A percentile compares a stretch with the other conserved stretches of the same genome.
Evolutionary conservation across 2,888 invertebrate species (phyloP).

Genomic region (Limnephilus auricula): DNA sequence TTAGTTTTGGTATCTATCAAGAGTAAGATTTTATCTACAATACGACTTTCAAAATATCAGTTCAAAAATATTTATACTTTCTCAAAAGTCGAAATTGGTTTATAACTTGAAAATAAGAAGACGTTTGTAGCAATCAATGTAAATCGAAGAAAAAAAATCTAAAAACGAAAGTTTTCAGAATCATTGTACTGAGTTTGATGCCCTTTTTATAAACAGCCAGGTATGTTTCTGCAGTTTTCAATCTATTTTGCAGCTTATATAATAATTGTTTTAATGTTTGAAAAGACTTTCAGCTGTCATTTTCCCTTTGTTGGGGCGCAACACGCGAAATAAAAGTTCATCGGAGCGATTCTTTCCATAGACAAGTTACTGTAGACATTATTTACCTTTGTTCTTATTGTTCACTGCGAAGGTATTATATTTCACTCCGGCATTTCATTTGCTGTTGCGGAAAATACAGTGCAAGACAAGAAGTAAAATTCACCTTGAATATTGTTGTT

Average conservation of each 20-base stretch:
- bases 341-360: not conserved
- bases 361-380: not conserved
- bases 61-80: too few relatives aligned
- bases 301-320: not conserved
- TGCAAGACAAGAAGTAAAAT: not conserved
- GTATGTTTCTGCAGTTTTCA: not conserved
- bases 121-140: not conserved
- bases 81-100: too few relatives aligned
- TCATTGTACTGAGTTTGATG: not conserved
- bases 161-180: not conserved
- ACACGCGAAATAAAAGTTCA: constrained; percentile 18
- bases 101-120: not conserved
- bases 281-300: constrained; percentile 12
- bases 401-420: not conserved
- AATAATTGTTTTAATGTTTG: constrained; percentile 15
- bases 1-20: too few relatives aligned
- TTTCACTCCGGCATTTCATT: not conserved
- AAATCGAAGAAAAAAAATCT: not conserved
- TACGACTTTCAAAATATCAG: too few relatives aligned
- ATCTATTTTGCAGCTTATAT: not conserved
- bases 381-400: not conserved
- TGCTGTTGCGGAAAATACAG: not conserved
- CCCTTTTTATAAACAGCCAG: not conserved
- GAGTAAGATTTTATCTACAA: too few relatives aligned
- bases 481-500: not conserved